Base-by-base conservation (phyloP, 2,113 vertebrate species). In the Cyphomyrus plagiostoma region DNA sequence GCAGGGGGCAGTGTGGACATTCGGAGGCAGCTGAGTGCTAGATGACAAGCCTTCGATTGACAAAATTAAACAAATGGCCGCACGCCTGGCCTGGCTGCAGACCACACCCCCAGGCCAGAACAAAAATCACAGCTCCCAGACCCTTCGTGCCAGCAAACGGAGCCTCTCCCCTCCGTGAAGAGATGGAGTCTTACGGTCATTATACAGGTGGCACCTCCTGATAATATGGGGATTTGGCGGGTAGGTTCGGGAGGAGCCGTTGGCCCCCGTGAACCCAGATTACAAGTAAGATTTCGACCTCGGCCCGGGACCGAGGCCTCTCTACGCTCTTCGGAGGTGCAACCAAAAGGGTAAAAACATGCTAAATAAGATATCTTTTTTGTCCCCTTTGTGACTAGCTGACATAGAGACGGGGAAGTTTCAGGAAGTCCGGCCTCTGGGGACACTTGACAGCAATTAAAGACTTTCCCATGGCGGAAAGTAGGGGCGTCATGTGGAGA, bases 381-480 rank as follows among this genome's bases (percentile, higher is more conserved):
- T 39, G 70, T 74, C 66, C 66, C 46, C 66, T 35, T 19, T 23
- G 58, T 21, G 9, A 48, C 23, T 21, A n/a, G 9, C 62, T 21
- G 4, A 49, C 48, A 53, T 5, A 49, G 10, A 23, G 77, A 21
- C 84, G 35, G 23, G 48, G 21, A 74, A 70, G 48, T 53, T 21
- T 77, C 50, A 50, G 92, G 87, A 91, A 84, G 74, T 88, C 52
- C 52, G 1, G 85, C 2, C 56, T n/a, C 52, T 39, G 80, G 58
- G 89, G 49, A 89, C 46, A n/a, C 86, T 74, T 86, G 88, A 91
- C 88, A 88, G 88, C 83, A 89, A 90, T 91, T 91, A 92, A 92
- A 74, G 89, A 92, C 89, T 56, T 30, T 35, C 66, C 4, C 53
- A 9, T 77, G 19, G 39, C 56, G 6, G 39, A 49, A 23, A 39